phyloP scores from a whole-genome alignment of 1,140 invertebrate species.

The Drosophila arawakana region DNA sequence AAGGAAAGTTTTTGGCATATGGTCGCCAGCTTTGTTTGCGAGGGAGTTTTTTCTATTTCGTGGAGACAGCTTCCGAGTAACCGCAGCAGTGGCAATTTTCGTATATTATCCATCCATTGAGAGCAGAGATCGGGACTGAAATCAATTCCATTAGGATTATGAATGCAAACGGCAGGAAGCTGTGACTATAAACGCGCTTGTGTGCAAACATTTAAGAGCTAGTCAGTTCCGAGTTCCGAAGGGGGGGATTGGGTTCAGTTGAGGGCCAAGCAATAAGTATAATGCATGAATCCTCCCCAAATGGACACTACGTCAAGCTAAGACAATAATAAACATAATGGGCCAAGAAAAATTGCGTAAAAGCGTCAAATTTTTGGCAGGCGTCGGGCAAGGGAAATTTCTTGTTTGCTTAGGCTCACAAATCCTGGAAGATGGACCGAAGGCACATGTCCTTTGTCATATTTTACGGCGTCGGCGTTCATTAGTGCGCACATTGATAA shows the following conservation, averaged over 20 bases:
- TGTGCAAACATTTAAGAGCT: slow-evolving; percentile 75
- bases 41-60: slow-evolving; percentile 25
- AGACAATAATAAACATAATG: slow-evolving; percentile 80
- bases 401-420: slow-evolving; percentile 39
- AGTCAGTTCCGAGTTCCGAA: background rate
- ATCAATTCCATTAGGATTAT: slow-evolving; percentile 83
- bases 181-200: slow-evolving; percentile 79
- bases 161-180: slow-evolving; percentile 76
- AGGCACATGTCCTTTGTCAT: slow-evolving; percentile 65
- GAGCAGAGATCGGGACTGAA: slow-evolving; percentile 50
- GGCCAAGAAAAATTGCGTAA: slow-evolving; percentile 69
- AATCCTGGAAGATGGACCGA: slow-evolving; percentile 33
- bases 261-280: slow-evolving; percentile 69
- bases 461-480: slow-evolving; percentile 65
- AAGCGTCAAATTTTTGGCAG: slow-evolving; percentile 50
- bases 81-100: slow-evolving; percentile 69
- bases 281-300: slow-evolving; percentile 52
- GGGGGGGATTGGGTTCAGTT: background rate
- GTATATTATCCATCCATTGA: slow-evolving; percentile 66
- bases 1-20: slow-evolving; percentile 59
- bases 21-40: slow-evolving; percentile 44
- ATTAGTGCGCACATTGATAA: slow-evolving; percentile 75
- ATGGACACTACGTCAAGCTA: slow-evolving; percentile 38
- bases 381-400: slow-evolving; percentile 20
- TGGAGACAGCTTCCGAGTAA: slow-evolving; percentile 56